phyloP scores from a whole-genome alignment of 2,113 vertebrate genomes.

The Herpailurus yagouaroundi region DNA sequence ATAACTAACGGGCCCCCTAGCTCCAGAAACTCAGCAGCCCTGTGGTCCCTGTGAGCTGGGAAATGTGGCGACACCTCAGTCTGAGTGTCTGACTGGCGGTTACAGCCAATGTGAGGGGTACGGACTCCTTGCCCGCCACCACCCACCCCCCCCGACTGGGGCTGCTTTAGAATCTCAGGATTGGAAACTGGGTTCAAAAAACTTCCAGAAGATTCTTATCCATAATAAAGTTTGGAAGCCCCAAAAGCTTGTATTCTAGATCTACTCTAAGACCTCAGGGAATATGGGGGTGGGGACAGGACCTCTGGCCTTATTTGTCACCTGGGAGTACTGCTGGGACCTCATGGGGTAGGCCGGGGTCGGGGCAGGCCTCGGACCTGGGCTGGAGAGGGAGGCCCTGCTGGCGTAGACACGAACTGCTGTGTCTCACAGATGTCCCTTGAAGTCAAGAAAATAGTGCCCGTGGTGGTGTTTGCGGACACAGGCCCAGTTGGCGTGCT shows the following conservation, averaged over 20 bases:
- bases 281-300: background rate
- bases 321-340: background rate
- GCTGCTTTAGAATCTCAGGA: background rate
- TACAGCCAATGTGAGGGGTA: rapidly evolving
- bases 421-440: background rate
- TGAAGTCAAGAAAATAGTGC: rapidly evolving
- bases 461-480: background rate
- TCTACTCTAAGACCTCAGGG: rapidly evolving
- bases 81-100: rapidly evolving
- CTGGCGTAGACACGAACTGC: rapidly evolving
- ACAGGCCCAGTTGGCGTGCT: background rate
- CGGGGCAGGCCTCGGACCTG: background rate
- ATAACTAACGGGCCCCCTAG: background rate
- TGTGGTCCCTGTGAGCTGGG: rapidly evolving
- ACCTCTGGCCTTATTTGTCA: background rate
- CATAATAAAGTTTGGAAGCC: background rate
- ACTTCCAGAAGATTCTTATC: rapidly evolving
- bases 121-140: rapidly evolving
- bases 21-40: background rate
- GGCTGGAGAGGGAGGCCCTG: background rate
- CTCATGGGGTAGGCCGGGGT: rapidly evolving
- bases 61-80: rapidly evolving
- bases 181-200: rapidly evolving
- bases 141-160: rapidly evolving
- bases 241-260: too few species aligned